These are phyloP conservation scores for Bombyx huttoni DNA, from an alignment of 2,888 invertebrate species.

Conservation along the genomic window DNA sequence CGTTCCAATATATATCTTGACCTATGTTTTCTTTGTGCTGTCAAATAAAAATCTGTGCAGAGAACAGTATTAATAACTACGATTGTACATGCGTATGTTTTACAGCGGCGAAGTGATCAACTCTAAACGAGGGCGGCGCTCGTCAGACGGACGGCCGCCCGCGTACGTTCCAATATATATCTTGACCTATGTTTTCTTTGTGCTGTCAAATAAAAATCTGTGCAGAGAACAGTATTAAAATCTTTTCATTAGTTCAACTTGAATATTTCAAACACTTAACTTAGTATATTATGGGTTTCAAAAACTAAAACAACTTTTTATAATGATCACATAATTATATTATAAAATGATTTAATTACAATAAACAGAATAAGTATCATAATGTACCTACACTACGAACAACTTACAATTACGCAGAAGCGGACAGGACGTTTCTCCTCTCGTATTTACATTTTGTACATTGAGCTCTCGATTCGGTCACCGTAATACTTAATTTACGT, in stretches of 20 bases:
- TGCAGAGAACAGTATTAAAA: too few relatives aligned
- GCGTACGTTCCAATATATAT: neutral
- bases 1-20: neutral
- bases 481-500: constrained; percentile 63
- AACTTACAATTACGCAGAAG: constrained; percentile 66
- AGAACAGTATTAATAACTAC: too few relatives aligned
- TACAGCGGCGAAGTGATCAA: too few relatives aligned
- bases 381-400: constrained; percentile 73
- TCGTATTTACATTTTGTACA: constrained; percentile 74
- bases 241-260: neutral
- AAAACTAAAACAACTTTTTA: constrained; percentile 56
- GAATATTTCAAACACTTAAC: neutral
- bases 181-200: neutral
- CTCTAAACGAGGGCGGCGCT: too few relatives aligned
- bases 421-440: constrained; percentile 67
- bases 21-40: neutral
- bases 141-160: too few relatives aligned
- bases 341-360: constrained; percentile 75
- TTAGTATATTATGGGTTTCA: neutral
- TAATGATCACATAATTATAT: constrained; percentile 74
- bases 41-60: neutral
- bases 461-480: constrained; percentile 68
- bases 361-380: constrained; percentile 74
- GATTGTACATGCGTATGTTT: too few relatives aligned
- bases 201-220: neutral